Evolutionary conservation across 2,888 invertebrate genomes (phyloP), one percentile per base, ranked within the genome.

Genomic region (Teinopalpus imperialis): DNA sequence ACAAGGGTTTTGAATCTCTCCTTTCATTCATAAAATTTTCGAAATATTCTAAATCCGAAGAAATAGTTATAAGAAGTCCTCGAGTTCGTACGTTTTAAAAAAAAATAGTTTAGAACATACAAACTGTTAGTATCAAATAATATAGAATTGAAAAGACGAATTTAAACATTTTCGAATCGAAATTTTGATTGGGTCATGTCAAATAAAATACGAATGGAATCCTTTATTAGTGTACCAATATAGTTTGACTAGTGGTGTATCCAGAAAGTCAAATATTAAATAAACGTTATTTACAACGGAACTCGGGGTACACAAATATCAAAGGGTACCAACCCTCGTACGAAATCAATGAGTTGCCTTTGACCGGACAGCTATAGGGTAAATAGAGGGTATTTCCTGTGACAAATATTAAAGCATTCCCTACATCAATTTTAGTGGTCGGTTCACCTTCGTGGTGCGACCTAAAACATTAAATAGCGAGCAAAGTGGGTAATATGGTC

Each of bases 321-420:
- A 71, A 70, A 70, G 72, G 70, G 62, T 54, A 48, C 53, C 57
- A 53, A 31, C 61, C 65, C 61, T 66, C 56, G 56, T 52, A 48
- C 59, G 55, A 69, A 74, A 80, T 78, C 77, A 77, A 77, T 76
- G 74, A 69, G 64, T 57, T 59, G 68, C 64, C 69, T 77, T 71
- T 65, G 68, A 64, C 74, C 78, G 80, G 75, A 74, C 71, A 67
- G 69, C 68, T 68, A 69, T 72, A 61, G 71, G 67, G 77, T 73
- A 78, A 81, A 80, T 79, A 80, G 74, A 71, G 69, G 66, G 61
- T 58, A 69, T 72, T 76, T 81, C 76, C 79, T 69, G 72, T 67
- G 73, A 76, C 78, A 75, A 80, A 81, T 75, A 80, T 73, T 71
- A 67, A 66, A 67, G 61, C 57, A 55, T 63, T 56, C 34, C 12